Evolutionary conservation across 2,888 invertebrate genomes (phyloP), one percentile per base, ranked within the genome.

Genomic region (Buathra laborator): DNA sequence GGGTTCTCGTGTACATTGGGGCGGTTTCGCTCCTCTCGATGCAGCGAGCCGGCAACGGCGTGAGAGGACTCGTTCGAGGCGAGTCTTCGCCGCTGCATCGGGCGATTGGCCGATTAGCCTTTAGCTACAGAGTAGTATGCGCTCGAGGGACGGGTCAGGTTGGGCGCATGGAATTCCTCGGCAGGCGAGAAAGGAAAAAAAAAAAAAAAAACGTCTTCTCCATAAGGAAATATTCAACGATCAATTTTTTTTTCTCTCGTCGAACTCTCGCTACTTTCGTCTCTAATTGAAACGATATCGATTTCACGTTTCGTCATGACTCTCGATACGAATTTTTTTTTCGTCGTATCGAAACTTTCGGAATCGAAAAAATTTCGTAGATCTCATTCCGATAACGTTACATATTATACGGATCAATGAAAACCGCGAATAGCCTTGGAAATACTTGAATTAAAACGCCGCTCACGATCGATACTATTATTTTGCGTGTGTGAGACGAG

Each of bases 61-160:
- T 59, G 68, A 44, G 53, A 53, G 70, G 79, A 67, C 51, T 70
- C 76, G 75, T 62, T 24, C 67, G 48, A 32, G 56, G 29, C 29
- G 62, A 43, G 71, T 10, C 71, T 59, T 24, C 32, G 32, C n/a
- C 62, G 62, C 62, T 62, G 62, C 62, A 62, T 32, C 62, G 62
- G 74, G 29, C 76, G 83, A 80, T 84, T 84, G 84, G 66, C 80
- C 83, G 79, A 80, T 76, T 84, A 79, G 83, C 79, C 79, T 83
- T 75, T 79, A 79, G 70, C 80, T 80, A 66, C 70, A 59, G 67
- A 59, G 24, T 32, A 46, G 44, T 67, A 51, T 48, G 19, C 10
- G 66, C 56, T 32, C 56, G 75, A 19, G 66, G 78, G 62, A 29
- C 77, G 77, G 70, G 48, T 81, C 70, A 82, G 77, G 64, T 72